Evolutionary conservation across 2,113 vertebrate genomes (phyloP), one percentile per base, ranked within the genome.

Genomic region (Andinoacara biseriatus): DNA sequence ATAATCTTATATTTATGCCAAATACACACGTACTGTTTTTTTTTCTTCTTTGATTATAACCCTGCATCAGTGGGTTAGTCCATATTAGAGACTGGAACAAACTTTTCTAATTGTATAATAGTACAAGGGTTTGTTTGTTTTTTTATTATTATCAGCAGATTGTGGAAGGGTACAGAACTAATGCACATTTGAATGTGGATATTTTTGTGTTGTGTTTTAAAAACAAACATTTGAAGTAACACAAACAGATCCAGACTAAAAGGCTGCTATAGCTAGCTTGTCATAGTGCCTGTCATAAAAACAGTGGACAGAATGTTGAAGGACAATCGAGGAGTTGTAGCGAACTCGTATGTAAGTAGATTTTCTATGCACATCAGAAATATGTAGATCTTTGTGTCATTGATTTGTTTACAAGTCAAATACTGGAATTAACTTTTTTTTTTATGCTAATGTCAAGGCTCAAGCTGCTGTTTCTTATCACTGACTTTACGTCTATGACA

Each of bases 191-290:
- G 26, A 72, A 11, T 31, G 20, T 1, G 10, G 20, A 26, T 52
- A 52, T 31, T 72, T 72, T 72, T 72, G 43, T 72, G 49, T 72
- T 52, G 10, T 72, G 26, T 72, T n/a, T 72, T 72, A 72, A 54
- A 18, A 7, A 2, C n/a, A 72, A 52, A 5, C 2, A 1, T 54
- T 33, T 54, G 67, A 72, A 54, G 67, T 54, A 72, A 52, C 15
- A 49, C 46, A 52, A 54, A 72, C 46, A 14, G 46, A 54, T 13
- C 29, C 10, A 72, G 26, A n/a, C 0, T 2, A 14, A 72, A 75
- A 40, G 14, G 43, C 26, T 20, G 77, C 59, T 80, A 58, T 29
- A 13, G 10, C 10, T 35, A 58, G 49, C 7, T 31, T 59, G 1
- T 75, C 5, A 1, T 4, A 8, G 26, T 75, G 38, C 59, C n/a